phyloP scores from a whole-genome alignment of 2,113 vertebrate genomes.

The Pholis gunnellus region DNA sequence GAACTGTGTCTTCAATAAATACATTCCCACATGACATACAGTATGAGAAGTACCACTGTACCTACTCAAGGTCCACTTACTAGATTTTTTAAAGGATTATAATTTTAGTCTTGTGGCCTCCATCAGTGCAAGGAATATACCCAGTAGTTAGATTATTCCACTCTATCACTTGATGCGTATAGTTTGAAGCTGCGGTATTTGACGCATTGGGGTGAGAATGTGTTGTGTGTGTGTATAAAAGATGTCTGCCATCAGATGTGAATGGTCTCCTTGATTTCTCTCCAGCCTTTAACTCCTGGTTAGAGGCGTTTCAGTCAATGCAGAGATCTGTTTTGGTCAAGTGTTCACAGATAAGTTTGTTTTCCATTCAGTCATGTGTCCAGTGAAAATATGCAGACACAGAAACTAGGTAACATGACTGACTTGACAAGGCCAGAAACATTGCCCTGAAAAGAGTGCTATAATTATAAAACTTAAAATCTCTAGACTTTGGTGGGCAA shows the following conservation, averaged over 20 bases:
- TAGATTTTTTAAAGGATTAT: too few species aligned
- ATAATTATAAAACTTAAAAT: conserved; percentile 1
- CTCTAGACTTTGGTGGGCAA: conserved; percentile 3
- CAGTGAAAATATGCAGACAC: background rate
- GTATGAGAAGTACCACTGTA: too few species aligned
- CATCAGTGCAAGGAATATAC: too few species aligned
- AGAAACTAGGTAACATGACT: background rate
- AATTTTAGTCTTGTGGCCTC: too few species aligned
- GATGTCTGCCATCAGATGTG: background rate
- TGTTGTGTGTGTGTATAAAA: too few species aligned
- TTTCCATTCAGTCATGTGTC: background rate
- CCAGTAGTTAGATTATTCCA: too few species aligned
- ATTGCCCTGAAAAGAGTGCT: background rate
- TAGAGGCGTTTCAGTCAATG: too few species aligned
- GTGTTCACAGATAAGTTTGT: background rate
- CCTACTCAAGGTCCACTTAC: too few species aligned
- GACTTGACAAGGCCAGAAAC: background rate
- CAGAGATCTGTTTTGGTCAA: background rate
- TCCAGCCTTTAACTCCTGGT: background rate
- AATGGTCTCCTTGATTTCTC: background rate
- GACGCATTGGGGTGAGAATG: too few species aligned
- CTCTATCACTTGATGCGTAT: too few species aligned
- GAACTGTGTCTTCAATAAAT: background rate
- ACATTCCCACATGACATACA: background rate
- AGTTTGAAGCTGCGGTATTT: too few species aligned